Evolutionary conservation across 1,140 invertebrate genomes (phyloP).

Genomic region (Oryctes rhinoceros): DNA sequence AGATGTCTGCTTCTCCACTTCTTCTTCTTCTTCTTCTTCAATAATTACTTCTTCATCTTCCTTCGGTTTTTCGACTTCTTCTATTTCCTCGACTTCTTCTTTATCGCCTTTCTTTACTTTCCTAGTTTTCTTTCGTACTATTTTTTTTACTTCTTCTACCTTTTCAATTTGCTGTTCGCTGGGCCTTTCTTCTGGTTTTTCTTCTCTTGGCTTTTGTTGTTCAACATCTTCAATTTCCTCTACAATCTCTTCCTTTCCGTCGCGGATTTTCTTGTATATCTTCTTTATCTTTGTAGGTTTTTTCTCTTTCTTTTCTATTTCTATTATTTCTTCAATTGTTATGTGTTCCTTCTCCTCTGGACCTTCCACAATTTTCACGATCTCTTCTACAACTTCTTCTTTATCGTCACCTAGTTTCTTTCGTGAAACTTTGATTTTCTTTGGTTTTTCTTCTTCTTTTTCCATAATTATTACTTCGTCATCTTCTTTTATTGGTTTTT

Average conservation of each 20-base stretch:
- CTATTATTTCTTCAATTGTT: conserved; percentile 44
- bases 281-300: conserved; percentile 45
- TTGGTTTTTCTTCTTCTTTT: conserved; percentile 48
- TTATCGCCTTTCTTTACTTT: conserved; percentile 52
- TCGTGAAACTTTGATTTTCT: conserved; percentile 20
- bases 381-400: conserved; percentile 55
- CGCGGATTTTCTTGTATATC: conserved; percentile 25
- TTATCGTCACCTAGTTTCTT: conserved; percentile 44
- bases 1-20: conserved; percentile 51
- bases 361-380: conserved; percentile 60
- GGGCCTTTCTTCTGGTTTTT: conserved; percentile 46
- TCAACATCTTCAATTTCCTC: conserved; percentile 43
- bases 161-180: conserved; percentile 61
- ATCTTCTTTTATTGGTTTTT: conserved; percentile 33
- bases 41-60: conserved; percentile 57
- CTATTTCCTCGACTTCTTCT: conserved; percentile 49
- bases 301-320: conserved; percentile 56
- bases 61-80: conserved; percentile 52
- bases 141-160: conserved; percentile 56
- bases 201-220: conserved; percentile 42
- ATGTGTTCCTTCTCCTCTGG: conserved; percentile 54
- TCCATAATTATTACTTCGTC: conserved; percentile 43
- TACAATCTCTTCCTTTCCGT: conserved; percentile 49
- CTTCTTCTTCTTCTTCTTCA: conserved; percentile 61
- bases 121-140: conserved; percentile 53